Evolutionary conservation across 2,888 invertebrate species (phyloP).

Genomic region (Cephalotes varians): DNA sequence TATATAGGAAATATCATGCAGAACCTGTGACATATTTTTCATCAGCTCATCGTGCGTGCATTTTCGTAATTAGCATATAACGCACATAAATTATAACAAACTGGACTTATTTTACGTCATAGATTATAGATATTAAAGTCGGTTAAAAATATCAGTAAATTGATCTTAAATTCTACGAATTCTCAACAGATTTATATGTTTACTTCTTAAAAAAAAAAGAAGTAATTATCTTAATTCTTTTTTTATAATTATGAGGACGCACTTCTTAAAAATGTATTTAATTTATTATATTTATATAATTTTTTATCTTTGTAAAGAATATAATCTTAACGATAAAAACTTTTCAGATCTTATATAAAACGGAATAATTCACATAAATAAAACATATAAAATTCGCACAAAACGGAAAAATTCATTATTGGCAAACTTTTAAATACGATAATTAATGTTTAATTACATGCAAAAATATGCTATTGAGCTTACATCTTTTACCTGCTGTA

Average conservation of each 20-base stretch:
- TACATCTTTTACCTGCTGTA: background rate
- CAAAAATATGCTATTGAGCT: background rate
- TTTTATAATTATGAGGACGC: background rate
- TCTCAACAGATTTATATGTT: background rate
- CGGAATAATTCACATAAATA: too few relatives aligned
- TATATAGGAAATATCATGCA: background rate
- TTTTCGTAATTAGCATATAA: background rate
- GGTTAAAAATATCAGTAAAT: background rate
- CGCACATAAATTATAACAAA: background rate
- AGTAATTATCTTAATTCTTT: background rate
- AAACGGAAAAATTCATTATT: background rate
- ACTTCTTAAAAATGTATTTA: conserved; percentile 11
- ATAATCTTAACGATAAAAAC: background rate
- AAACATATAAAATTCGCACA: too few relatives aligned
- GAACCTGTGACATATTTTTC: background rate
- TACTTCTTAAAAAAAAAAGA: background rate
- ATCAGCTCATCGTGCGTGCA: background rate
- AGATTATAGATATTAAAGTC: background rate
- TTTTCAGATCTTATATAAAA: background rate
- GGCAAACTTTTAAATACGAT: background rate
- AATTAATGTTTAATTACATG: conserved; percentile 19
- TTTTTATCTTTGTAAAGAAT: background rate
- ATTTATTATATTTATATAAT: background rate
- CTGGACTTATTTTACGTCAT: background rate
- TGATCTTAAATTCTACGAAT: background rate